Conservation (phyloP, 2,888 invertebrate species). For the Sinopyrophorus schimmeli region DNA sequence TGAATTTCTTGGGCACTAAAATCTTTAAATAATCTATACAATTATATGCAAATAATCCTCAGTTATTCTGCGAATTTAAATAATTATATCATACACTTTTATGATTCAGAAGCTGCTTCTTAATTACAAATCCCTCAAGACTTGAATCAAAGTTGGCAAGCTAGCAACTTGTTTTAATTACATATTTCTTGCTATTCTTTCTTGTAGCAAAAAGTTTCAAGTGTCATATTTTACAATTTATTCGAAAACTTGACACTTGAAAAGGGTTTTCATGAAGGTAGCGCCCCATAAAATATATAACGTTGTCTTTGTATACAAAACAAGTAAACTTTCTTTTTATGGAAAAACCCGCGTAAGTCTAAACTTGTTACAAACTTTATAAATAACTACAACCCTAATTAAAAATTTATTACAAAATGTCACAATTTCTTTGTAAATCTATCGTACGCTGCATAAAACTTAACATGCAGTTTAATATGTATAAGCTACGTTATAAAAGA, state of each 20-base stretch:
- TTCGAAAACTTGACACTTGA: slow-evolving; percentile 18
- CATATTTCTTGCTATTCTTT: slow-evolving; percentile 11
- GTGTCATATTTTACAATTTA: slow-evolving; percentile 24
- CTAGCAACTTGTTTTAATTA: slow-evolving; percentile 17
- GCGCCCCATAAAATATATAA: slow-evolving; percentile 19
- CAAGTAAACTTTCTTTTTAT: slow-evolving; percentile 28
- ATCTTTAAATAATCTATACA: no score
- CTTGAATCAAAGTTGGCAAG: slow-evolving; percentile 12
- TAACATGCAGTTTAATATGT: no score
- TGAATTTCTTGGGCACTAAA: no score
- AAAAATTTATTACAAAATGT: slow-evolving; percentile 24
- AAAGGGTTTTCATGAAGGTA: slow-evolving; percentile 17
- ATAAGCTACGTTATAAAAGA: no score
- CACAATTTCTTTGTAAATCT: neutral
- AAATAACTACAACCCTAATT: slow-evolving; percentile 33
- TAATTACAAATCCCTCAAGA: slow-evolving; percentile 2
- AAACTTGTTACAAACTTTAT: slow-evolving; percentile 24
- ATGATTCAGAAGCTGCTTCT: slow-evolving; percentile 2
- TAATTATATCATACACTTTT: no score
- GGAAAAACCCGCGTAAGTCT: slow-evolving; percentile 13
- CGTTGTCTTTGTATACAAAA: slow-evolving; percentile 22
- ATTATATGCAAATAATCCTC: no score
- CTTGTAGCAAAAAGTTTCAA: slow-evolving; percentile 15
- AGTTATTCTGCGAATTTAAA: no score
- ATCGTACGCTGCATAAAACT: no score